These are phyloP conservation scores for Epirrita christyi DNA, from an alignment of 2,888 invertebrate genomes.

Conservation along the genomic window DNA sequence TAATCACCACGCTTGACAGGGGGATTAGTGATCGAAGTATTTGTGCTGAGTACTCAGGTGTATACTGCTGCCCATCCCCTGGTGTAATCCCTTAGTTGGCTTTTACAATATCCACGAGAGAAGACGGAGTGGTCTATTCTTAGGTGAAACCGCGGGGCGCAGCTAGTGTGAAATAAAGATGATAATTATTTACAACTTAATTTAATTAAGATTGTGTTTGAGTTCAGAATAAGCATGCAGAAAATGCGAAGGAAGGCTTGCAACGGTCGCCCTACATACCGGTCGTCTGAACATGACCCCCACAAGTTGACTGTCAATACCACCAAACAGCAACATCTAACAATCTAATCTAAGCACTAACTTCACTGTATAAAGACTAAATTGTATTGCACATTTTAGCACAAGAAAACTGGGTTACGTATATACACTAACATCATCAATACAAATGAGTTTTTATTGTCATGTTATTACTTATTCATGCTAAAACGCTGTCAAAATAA, in stretches of 20 bases:
- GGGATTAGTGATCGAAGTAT: too few species aligned
- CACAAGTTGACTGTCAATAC: constrained; percentile 69
- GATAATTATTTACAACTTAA: too few species aligned
- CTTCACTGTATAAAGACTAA: constrained; percentile 7
- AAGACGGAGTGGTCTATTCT: too few species aligned
- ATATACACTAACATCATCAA: constrained; percentile 30
- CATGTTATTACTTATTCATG: constrained; percentile 36
- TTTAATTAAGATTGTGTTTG: too few species aligned
- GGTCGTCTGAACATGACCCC: constrained; percentile 67
- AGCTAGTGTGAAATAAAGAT: too few species aligned
- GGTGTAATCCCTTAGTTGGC: too few species aligned
- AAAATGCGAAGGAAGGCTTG: constrained; percentile 35
- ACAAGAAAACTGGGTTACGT: constrained; percentile 32
- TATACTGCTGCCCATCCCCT: too few species aligned
- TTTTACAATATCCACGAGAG: too few species aligned
- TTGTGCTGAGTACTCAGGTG: too few species aligned
- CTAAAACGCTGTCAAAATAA: constrained; percentile 39
- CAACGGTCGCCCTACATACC: constrained; percentile 76
- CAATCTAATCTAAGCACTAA: constrained; percentile 32
- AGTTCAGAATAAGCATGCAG: constrained; percentile 48
- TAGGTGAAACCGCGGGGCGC: too few species aligned
- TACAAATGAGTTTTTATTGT: constrained; percentile 31
- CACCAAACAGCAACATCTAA: constrained; percentile 38
- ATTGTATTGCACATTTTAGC: constrained; percentile 5
- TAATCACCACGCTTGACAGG: too few species aligned